Evolutionary conservation across 1,140 invertebrate species (phyloP), one percentile per base, ranked within the genome.

Genomic region (Apis cerana): DNA sequence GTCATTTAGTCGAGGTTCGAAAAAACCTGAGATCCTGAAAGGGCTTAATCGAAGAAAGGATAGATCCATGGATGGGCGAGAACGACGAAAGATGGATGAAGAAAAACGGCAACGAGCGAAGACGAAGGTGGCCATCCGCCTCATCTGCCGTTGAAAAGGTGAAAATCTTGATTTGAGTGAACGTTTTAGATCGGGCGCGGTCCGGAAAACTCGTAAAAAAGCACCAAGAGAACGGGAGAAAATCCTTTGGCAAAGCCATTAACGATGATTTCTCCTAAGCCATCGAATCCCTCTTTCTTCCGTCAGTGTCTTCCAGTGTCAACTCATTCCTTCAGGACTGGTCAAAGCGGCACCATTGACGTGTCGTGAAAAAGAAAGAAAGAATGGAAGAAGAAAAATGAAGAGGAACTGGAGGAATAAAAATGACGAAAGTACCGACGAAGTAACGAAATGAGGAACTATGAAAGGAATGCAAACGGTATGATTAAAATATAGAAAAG

Each of bases 201-300:
- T 43, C 81, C 76, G 83, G 83, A 84, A 84, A 82, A 82, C 78
- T 67, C 71, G 81, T 84, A 82, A 88, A 89, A 89, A 86, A 82
- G 68, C 79, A 72, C 79, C 65, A 43, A 43, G 43, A 82, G 85
- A 88, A 88, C 75, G 85, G 69, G 80, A 84, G 87, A 84, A 89
- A 91, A 91, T 91, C 90, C 89, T 91, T 85, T 85, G 84, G 89
- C 88, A 87, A 86, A 88, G 88, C 89, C 89, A 91, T 91, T 91
- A 91, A 90, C 89, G 89, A 80, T 82, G 89, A 90, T 90, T 91
- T 88, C 85, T 84, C 85, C 82, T 90, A 91, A 91, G 82, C 87
- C 85, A 84, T 85, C 84, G 62, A 84, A 85, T 89, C 88, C 85
- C 84, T 81, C 87, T 81, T 43, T 80, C 82, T 76, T 76, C 85